Percentiles rank a stretch among this genome's conserved stretches.
Conservation (phyloP, 2,113 vertebrate species). For the Callocephalon fimbriatum region DNA sequence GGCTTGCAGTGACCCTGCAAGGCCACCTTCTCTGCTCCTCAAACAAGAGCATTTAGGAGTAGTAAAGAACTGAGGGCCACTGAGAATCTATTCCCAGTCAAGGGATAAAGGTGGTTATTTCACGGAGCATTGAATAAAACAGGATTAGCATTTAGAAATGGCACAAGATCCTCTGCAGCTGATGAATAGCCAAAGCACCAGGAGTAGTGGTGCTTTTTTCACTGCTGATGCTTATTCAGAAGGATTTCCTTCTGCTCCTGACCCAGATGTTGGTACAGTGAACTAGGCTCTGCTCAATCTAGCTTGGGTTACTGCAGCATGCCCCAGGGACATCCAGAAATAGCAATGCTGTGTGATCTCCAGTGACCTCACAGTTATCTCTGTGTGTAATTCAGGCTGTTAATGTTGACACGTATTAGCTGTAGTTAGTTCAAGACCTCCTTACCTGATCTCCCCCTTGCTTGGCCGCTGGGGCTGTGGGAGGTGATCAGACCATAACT, state of each 20-base stretch:
- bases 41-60: neutral
- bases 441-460: neutral
- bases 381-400: neutral
- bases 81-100: neutral
- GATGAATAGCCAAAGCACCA: neutral
- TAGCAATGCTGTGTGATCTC: neutral
- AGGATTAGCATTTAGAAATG: neutral
- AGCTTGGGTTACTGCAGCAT: neutral
- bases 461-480: neutral
- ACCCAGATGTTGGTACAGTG: constrained; percentile 9
- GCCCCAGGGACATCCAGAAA: constrained; percentile 14
- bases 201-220: neutral
- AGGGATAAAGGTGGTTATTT: neutral
- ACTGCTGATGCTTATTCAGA: neutral
- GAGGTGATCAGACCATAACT: neutral
- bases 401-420: constrained; percentile 20
- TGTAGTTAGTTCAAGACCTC: neutral
- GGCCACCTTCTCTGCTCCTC: neutral
- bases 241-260: constrained; percentile 15
- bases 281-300: neutral
- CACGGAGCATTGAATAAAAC: neutral
- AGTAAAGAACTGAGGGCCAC: neutral
- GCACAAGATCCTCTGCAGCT: rapidly evolving
- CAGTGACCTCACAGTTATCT: constrained; percentile 1
- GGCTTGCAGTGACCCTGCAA: neutral